Percentiles rank a stretch among this genome's conserved stretches.
Evolutionary conservation across 2,888 invertebrate genomes (phyloP).

Genomic region (Chouioia cunea): DNA sequence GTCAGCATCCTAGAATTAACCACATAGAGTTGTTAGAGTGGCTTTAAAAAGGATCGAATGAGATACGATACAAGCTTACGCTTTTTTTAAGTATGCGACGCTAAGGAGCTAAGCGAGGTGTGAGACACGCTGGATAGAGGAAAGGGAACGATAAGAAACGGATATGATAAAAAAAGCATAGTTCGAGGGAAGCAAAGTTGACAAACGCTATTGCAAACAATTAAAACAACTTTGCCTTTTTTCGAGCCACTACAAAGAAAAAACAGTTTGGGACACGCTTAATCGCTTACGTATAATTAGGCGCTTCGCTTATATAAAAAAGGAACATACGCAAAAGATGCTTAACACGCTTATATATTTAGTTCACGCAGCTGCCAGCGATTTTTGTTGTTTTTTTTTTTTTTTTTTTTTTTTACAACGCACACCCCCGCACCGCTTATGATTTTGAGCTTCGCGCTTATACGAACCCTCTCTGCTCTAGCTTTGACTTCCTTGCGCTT

Average conservation of each 20-base stretch:
- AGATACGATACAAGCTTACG: slow-evolving; percentile 28
- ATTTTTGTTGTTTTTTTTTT: slow-evolving; percentile 10
- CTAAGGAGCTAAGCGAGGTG: slow-evolving; percentile 31
- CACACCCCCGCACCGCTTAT: background rate
- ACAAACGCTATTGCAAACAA: background rate
- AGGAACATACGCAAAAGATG: slow-evolving; percentile 36
- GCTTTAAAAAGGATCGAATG: slow-evolving; percentile 32
- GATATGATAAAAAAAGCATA: slow-evolving; percentile 9
- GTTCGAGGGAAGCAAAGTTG: slow-evolving; percentile 17
- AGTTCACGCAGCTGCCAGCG: slow-evolving; percentile 33
- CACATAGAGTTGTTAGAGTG: slow-evolving; percentile 4
- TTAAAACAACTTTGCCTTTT: slow-evolving; percentile 22
- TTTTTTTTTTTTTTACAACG: slow-evolving; percentile 2
- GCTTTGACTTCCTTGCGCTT: slow-evolving; percentile 26
- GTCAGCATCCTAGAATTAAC: too few species aligned
- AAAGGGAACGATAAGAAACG: slow-evolving; percentile 37
- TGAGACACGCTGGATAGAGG: slow-evolving; percentile 41
- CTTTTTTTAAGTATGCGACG: slow-evolving; percentile 19
- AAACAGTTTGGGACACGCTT: slow-evolving; percentile 28
- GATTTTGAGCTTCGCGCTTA: slow-evolving; percentile 5
- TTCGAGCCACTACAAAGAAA: slow-evolving; percentile 6
- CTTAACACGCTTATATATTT: slow-evolving; percentile 44
- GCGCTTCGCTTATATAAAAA: slow-evolving; percentile 1
- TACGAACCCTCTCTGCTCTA: background rate
- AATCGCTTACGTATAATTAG: slow-evolving; percentile 13